Evolutionary conservation across 2,113 vertebrate species (phyloP).

Genomic region (Otis tarda): DNA sequence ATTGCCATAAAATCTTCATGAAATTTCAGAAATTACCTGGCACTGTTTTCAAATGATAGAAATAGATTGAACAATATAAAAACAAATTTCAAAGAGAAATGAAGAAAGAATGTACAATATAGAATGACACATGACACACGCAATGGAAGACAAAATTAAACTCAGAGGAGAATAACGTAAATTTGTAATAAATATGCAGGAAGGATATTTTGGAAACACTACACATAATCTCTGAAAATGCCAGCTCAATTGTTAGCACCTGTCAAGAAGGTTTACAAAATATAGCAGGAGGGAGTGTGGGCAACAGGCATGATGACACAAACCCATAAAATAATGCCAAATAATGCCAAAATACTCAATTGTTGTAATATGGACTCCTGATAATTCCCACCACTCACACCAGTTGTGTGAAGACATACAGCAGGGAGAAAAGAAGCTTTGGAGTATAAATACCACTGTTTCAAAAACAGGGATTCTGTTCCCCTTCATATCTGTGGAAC

Average conservation of each 20-base stretch:
- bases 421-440: not conserved
- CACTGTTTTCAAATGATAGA: not conserved
- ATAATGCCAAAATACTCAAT: not conserved
- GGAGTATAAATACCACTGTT: not conserved
- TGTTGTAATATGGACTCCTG: not conserved
- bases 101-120: not conserved
- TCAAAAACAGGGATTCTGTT: not conserved
- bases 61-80: not conserved
- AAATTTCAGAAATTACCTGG: not conserved
- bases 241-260: not conserved
- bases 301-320: fast-evolving
- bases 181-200: not conserved
- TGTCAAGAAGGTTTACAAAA: not conserved
- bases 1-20: not conserved
- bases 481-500: not conserved
- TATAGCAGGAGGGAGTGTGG: fast-evolving
- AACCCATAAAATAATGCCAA: not conserved
- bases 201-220: not conserved
- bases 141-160: not conserved
- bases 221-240: not conserved
- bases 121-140: not conserved
- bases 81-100: not conserved
- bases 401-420: not conserved
- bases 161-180: not conserved
- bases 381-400: not conserved